A percentile compares a stretch with the other conserved stretches of the same genome.
These are phyloP conservation scores for Hylyphantes graminicola DNA, from an alignment of 1,140 invertebrate genomes.

Conservation along the genomic window DNA sequence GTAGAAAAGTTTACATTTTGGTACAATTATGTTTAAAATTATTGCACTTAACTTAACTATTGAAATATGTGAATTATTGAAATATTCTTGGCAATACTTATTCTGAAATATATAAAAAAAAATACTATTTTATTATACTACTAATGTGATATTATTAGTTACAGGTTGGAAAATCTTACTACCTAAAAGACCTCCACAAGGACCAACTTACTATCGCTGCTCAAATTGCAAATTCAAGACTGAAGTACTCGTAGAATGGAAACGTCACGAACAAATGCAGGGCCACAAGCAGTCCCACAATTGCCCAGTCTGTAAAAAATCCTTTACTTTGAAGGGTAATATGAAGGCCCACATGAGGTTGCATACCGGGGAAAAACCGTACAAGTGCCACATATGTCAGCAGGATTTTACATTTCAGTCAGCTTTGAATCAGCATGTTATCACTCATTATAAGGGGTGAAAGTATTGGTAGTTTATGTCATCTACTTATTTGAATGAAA, in stretches of 20 bases:
- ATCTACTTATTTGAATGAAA: neutral
- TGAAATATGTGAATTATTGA: too few relatives aligned
- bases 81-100: too few relatives aligned
- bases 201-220: slow-evolving; percentile 2
- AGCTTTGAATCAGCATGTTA: slow-evolving; percentile 2
- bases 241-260: neutral
- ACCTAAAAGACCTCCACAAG: too few relatives aligned
- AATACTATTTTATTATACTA: too few relatives aligned
- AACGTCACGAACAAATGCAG: slow-evolving; percentile 1
- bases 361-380: slow-evolving; percentile 74
- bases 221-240: slow-evolving; percentile 1
- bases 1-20: too few relatives aligned
- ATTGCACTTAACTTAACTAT: too few relatives aligned
- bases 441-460: neutral
- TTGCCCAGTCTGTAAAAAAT: slow-evolving; percentile 7
- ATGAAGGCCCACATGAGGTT: slow-evolving; percentile 62
- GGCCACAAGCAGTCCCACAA: slow-evolving; percentile 6
- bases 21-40: too few relatives aligned
- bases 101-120: too few relatives aligned
- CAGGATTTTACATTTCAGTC: slow-evolving; percentile 18
- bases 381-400: slow-evolving; percentile 69
- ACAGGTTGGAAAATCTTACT: too few relatives aligned
- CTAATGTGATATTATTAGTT: too few relatives aligned
- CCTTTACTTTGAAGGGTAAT: slow-evolving; percentile 65
- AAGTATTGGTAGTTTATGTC: neutral